Evolutionary conservation across 2,797 vertebrate genomes (phyloP).

Genomic region (Platyrinchus mystaceus): DNA sequence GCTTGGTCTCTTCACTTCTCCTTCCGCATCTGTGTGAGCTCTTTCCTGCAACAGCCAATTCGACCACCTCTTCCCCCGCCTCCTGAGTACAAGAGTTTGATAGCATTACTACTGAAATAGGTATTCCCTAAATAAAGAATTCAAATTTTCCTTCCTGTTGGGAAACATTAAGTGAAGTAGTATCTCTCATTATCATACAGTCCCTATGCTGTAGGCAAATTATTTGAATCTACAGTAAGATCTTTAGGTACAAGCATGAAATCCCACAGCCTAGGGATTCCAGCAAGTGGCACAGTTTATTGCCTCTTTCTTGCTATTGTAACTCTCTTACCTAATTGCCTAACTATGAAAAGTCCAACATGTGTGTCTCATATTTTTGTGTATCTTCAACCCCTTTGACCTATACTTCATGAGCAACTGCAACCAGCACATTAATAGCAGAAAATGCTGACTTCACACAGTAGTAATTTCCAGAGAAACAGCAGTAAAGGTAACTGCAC

Average conservation of each 20-base stretch:
- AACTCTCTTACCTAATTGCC: background rate
- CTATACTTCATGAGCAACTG: background rate
- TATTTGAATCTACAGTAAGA: background rate
- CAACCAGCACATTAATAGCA: background rate
- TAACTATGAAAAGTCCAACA: background rate
- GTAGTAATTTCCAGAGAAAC: background rate
- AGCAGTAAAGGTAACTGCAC: background rate
- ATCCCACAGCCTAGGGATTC: background rate
- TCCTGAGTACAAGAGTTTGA: fast-evolving
- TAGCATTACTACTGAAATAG: background rate
- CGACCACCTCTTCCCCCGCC: background rate
- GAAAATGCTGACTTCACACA: background rate
- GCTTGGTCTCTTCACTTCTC: background rate
- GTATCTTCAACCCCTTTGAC: background rate
- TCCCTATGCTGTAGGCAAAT: background rate
- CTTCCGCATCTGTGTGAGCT: background rate
- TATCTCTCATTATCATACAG: background rate
- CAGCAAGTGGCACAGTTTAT: fast-evolving
- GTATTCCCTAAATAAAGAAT: background rate
- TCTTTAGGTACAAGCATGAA: background rate
- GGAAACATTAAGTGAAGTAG: background rate
- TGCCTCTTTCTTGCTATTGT: background rate
- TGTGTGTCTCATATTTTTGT: background rate
- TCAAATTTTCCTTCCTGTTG: background rate
- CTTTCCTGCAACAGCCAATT: background rate